Base-by-base conservation (phyloP, 1,140 invertebrate genomes). In the Leptopilina clavipes region DNA sequence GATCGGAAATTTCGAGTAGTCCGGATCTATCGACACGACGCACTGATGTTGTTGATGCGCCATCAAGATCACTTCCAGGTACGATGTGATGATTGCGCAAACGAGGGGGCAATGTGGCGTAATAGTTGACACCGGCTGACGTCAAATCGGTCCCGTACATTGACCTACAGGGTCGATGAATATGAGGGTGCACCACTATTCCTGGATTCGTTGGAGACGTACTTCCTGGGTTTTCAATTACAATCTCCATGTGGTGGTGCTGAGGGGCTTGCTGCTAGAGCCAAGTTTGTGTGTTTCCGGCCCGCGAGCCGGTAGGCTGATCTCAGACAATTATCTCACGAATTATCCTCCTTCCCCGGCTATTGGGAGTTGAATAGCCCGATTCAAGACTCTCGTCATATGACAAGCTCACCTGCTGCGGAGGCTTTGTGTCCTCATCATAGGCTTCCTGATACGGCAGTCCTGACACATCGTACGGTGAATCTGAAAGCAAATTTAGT, bases 321-420 rank as follows among this genome's bases (percentile, higher is more conserved):
- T 89, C 90, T 95, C 94, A 98, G 86, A 98, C 97, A 89, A 98
- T 98, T 88, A 98, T 98, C 90, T 98, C 97, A 76, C 97, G 93
- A 85, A 98, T 98, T 86, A 98, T 96, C 86, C 97, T 91, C 74
- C 96, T 92, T 82, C 95, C 95, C 84, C 96, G 93, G 80, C 96
- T 96, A 91, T 97, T 98, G 52, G 96, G 97, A 75, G 96, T 97
- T 54, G 96, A 97, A 89, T 97, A 98, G 9, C 96, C 97, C 70
- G 96, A 97, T 89, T 98, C 96, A 12, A 97, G 92, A 79, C 95
- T 96, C 89, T 97, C 96, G 90, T 98, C 97, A 89, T 97, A 97
- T 85, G 95, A 95, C 75, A 97, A 92, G 59, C 95, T 95, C 84
- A 96, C 93, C 87, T 96, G 95, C 85, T 95, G 94, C 71, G 94